Evolutionary conservation across 2,113 vertebrate genomes (phyloP).

Genomic region (Pseudonaja textilis): DNA sequence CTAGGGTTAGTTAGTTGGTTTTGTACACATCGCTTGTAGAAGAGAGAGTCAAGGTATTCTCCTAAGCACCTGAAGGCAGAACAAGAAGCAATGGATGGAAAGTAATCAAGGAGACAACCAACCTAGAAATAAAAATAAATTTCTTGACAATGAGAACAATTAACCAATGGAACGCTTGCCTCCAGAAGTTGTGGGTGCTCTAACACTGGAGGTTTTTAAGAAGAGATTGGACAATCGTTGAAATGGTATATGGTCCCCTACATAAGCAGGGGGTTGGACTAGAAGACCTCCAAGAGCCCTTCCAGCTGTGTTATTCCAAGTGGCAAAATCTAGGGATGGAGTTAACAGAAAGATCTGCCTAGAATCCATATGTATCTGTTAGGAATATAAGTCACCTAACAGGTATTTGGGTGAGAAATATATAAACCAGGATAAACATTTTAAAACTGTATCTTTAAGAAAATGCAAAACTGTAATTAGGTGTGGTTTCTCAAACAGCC

Average conservation of each 20-base stretch:
- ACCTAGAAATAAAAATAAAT: neutral
- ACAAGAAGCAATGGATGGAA: neutral
- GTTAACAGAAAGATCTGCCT: neutral
- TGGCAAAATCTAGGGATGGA: neutral
- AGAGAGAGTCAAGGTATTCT: neutral
- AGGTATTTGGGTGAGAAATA: too few species aligned
- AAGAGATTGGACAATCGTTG: neutral
- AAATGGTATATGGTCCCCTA: neutral
- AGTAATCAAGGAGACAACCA: neutral
- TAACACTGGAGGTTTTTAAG: neutral
- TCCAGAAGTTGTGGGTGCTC: neutral
- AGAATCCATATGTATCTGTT: neutral
- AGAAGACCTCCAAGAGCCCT: neutral
- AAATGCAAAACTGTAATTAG: too few species aligned
- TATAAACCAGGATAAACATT: too few species aligned
- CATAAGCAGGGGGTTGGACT: neutral
- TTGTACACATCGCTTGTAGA: neutral
- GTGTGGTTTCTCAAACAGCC: too few species aligned
- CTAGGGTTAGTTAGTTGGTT: neutral
- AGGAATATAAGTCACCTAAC: too few species aligned
- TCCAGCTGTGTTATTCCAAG: neutral
- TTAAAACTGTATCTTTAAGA: too few species aligned
- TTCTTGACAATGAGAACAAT: neutral
- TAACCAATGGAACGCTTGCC: neutral
- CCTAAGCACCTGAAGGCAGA: neutral